Conservation (phyloP, 2,113 vertebrate species). For the Coryphaenoides rupestris region DNA sequence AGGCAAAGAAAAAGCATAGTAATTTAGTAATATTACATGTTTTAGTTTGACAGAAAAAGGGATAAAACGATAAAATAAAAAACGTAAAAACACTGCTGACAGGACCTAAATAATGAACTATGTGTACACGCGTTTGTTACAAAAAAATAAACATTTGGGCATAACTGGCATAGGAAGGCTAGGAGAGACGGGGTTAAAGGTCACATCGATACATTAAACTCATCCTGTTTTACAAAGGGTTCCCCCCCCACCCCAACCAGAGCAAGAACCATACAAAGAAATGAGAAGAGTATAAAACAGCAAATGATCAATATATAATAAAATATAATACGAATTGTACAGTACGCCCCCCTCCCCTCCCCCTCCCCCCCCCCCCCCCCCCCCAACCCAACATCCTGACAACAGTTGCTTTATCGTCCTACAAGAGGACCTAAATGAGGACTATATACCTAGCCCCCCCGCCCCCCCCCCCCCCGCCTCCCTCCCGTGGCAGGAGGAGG, state of each 20-base stretch:
- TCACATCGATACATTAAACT: conserved; percentile 70
- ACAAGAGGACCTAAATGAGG: too few relatives aligned
- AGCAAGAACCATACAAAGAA: conserved; percentile 68
- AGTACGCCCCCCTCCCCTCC: conserved; percentile 67
- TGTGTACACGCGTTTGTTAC: conserved; percentile 71
- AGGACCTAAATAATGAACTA: conserved; percentile 72
- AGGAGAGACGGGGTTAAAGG: conserved; percentile 38
- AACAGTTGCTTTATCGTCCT: too few relatives aligned
- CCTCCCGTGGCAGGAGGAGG: too few relatives aligned
- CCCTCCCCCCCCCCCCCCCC: conserved; percentile 36
- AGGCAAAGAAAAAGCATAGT: conserved; percentile 71
- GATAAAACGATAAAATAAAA: neutral
- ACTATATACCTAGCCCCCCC: too few relatives aligned
- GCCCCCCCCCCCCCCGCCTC: too few relatives aligned
- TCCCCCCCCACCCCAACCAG: conserved; percentile 64
- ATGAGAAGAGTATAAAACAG: conserved; percentile 67
- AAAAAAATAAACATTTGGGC: conserved; percentile 48
- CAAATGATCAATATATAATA: conserved; percentile 72
- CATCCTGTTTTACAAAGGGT: conserved; percentile 61
- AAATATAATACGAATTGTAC: conserved; percentile 80
- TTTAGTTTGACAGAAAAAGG: conserved; percentile 74
- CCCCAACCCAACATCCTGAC: conserved; percentile 36
- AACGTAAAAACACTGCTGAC: conserved; percentile 60
- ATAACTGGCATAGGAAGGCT: conserved; percentile 44
- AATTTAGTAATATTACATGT: conserved; percentile 76